Conservation (phyloP, 2,113 vertebrate genomes). For the Saimiri boliviensis region DNA sequence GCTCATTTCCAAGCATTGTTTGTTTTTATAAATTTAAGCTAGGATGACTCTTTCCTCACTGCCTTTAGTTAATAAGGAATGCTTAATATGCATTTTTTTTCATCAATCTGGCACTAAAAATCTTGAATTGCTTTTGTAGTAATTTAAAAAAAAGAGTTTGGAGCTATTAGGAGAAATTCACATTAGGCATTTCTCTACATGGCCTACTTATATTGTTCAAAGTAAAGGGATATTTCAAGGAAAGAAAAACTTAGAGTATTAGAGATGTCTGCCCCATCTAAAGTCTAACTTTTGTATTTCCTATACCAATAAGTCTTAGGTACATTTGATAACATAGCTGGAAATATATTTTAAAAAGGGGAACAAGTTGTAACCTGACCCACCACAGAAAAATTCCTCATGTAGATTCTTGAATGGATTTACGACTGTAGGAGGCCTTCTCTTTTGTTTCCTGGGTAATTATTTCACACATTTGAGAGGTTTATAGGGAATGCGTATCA, state of each 20-base stretch:
- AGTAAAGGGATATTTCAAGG: constrained; percentile 63
- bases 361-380: constrained; percentile 45
- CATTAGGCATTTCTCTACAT: constrained; percentile 68
- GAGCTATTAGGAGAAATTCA: constrained; percentile 80
- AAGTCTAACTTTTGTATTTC: constrained; percentile 55
- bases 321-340: constrained; percentile 75
- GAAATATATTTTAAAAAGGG: constrained; percentile 65
- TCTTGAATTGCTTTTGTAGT: constrained; percentile 82
- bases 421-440: constrained; percentile 53
- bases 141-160: constrained; percentile 80
- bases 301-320: constrained; percentile 55
- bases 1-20: constrained; percentile 71
- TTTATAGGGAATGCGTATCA: constrained; percentile 50
- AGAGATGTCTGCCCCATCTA: constrained; percentile 13
- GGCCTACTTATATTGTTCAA: constrained; percentile 77
- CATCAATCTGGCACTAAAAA: constrained; percentile 82
- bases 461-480: constrained; percentile 72
- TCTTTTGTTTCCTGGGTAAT: constrained; percentile 75
- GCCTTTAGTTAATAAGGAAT: constrained; percentile 86
- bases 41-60: constrained; percentile 63
- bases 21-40: constrained; percentile 77
- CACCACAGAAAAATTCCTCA: constrained; percentile 54
- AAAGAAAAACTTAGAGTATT: constrained; percentile 69
- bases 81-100: constrained; percentile 76
- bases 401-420: constrained; percentile 49